Evolutionary conservation across 2,113 vertebrate genomes (phyloP).

Genomic region (Paralichthys olivaceus): DNA sequence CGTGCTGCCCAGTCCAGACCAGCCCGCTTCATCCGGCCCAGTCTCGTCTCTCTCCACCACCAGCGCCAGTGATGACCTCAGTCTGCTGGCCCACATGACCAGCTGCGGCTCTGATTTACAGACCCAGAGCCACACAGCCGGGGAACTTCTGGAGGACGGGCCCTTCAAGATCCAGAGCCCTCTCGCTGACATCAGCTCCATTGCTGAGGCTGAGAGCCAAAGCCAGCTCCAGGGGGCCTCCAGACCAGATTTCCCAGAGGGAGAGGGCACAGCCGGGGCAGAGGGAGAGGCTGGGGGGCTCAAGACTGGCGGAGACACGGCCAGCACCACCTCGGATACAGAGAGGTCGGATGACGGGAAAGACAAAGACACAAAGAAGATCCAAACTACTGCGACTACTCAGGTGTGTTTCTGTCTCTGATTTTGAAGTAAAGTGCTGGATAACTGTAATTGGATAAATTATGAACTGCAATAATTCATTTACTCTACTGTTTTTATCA

Average conservation of each 20-base stretch:
- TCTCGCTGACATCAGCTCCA: conserved; percentile 89
- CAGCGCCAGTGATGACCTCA: conserved; percentile 93
- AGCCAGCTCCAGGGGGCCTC: conserved; percentile 83
- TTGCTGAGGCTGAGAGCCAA: conserved; percentile 89
- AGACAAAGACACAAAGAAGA: conserved; percentile 97
- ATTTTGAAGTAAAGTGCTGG: not conserved
- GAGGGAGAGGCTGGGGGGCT: conserved; percentile 85
- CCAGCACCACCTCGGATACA: conserved; percentile 88
- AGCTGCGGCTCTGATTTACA: conserved; percentile 89
- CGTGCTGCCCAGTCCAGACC: conserved; percentile 88
- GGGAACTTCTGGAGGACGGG: conserved; percentile 81
- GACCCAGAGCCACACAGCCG: conserved; percentile 85
- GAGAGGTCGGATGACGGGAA: conserved; percentile 98
- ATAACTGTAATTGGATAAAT: no score
- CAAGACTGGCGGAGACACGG: conserved; percentile 91
- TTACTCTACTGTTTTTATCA: no score
- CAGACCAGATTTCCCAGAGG: conserved; percentile 85
- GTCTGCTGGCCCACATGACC: conserved; percentile 94
- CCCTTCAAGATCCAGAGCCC: conserved; percentile 84
- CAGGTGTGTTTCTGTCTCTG: conserved; percentile 84
- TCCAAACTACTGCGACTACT: conserved; percentile 96
- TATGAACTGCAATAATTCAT: no score
- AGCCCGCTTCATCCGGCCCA: conserved; percentile 70
- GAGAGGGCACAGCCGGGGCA: conserved; percentile 84
- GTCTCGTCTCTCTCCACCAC: conserved; percentile 80